These are phyloP conservation scores for Colossoma macropomum DNA, from an alignment of 2,113 vertebrate species.

Conservation along the genomic window DNA sequence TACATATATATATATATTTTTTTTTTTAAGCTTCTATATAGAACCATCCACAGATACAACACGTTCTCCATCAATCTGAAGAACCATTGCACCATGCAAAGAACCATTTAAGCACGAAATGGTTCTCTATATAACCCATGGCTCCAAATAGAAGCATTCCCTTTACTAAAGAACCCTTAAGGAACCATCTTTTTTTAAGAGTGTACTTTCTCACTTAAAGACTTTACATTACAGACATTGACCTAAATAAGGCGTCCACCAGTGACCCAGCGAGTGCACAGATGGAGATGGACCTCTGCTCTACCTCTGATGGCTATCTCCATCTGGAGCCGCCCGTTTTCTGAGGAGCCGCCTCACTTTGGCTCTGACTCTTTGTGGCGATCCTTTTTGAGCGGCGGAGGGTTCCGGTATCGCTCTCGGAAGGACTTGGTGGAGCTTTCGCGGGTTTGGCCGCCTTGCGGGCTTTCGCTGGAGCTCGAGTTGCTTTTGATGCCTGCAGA, in stretches of 20 bases:
- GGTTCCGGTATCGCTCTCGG: background rate
- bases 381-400: constrained; percentile 71
- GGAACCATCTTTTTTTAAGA: too few species aligned
- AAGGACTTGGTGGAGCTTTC: background rate
- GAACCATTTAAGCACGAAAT: too few species aligned
- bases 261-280: background rate
- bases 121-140: too few species aligned
- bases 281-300: background rate
- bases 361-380: constrained; percentile 43
- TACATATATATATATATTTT: too few species aligned
- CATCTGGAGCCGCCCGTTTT: background rate
- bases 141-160: too few species aligned
- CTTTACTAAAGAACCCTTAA: too few species aligned
- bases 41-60: too few species aligned
- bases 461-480: background rate
- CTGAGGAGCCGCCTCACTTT: background rate
- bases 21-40: too few species aligned
- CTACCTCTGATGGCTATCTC: background rate
- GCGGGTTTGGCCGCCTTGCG: background rate
- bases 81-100: too few species aligned
- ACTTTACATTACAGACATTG: too few species aligned
- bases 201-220: too few species aligned
- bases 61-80: too few species aligned
- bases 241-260: background rate
- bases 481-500: background rate